Evolutionary conservation across 1,140 invertebrate species (phyloP), one percentile per base, ranked within the genome.

Genomic region (Camponotus vicinus): DNA sequence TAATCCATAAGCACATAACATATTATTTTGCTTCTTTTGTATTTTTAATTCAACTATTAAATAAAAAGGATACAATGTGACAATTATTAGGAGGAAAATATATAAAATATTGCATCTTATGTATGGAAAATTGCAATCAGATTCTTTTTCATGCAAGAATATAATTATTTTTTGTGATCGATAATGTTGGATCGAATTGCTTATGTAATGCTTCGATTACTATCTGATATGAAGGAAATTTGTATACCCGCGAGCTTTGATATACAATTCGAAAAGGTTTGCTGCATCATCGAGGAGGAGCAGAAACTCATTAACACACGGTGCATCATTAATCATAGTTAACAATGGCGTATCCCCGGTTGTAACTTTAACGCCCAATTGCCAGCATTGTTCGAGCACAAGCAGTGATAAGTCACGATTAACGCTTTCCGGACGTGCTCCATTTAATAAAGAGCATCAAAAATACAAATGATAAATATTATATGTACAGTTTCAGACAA

Each of bases 261-360:
- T 37, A 42, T 9, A 3, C 52, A 34, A 63, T 57, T 52, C 52
- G 63, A 79, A 76, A 66, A 21, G 37, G 18, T 57, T 49, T 34
- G 88, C 71, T 71, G 66, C 59, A 61, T 89, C 88, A 89, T 86
- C 49, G 73, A 49, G 52, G 66, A 77, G 71, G 67, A 59, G 49
- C 3, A 79, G 37, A 27, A 89, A 63, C 87, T 88, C 86, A 85
- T 92, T 91, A 89, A 83, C 73, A 21, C 78, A 52, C 55, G 83
- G 75, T 76, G 69, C 80, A 82, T 86, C 91, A 87, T 93, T 92
- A 93, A 93, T 91, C 90, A 92, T 85, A 85, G 85, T 90, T 89
- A 88, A 92, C 91, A 92, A 93, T 92, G 88, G 88, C 88, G 32
- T 69, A 77, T 52, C 75, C 67, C 79, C 75, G 78, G 42, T 73